Conservation (phyloP, 2,113 vertebrate genomes). For the Campylomormyrus numenius region DNA sequence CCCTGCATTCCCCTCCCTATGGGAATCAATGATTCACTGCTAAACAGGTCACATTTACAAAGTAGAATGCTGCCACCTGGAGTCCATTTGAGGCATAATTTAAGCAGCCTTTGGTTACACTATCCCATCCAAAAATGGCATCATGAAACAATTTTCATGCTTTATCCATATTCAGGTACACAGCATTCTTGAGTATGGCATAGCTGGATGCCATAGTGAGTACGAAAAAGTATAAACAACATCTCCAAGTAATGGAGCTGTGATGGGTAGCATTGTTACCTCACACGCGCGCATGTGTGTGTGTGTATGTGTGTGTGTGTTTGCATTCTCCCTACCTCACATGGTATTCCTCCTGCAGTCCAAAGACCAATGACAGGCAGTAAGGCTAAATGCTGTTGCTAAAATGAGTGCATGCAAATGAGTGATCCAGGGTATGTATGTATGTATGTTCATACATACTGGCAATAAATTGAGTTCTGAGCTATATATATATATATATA, state of each 20-base stretch:
- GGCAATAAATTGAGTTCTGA: not conserved
- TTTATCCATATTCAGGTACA: not conserved
- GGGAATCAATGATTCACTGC: not conserved
- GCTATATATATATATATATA: not conserved
- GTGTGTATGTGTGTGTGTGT: not conserved
- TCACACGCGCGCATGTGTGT: not conserved
- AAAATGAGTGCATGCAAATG: no score
- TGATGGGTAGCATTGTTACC: not conserved
- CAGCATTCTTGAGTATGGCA: not conserved
- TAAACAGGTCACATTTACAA: not conserved
- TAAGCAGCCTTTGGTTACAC: not conserved
- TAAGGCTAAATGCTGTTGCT: not conserved
- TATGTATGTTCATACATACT: not conserved
- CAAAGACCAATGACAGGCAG: not conserved
- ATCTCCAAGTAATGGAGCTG: not conserved
- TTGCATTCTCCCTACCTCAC: not conserved
- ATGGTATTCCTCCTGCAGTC: not conserved
- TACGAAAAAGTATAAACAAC: not conserved
- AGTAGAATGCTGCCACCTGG: conserved; percentile 14
- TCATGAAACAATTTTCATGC: not conserved
- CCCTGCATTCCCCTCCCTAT: not conserved
- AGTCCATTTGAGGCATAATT: not conserved
- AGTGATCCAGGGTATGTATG: no score
- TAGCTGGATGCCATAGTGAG: not conserved
- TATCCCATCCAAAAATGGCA: not conserved